Conservation (phyloP, 2,113 vertebrate species). For the Marmota flaviventris region DNA sequence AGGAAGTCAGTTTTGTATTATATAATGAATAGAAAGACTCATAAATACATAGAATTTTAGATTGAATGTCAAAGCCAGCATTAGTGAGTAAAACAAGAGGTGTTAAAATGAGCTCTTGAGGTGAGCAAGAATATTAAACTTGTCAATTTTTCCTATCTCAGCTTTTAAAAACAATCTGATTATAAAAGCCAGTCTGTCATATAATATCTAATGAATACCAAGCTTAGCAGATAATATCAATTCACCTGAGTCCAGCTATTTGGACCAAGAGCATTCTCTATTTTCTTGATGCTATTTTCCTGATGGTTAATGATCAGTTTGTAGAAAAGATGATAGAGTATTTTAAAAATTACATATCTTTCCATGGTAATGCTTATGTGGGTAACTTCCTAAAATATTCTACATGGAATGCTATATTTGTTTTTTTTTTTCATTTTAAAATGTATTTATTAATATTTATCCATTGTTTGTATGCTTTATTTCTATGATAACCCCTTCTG, state of each 20-base stretch:
- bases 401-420: constrained; percentile 34
- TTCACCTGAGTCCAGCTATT: background rate
- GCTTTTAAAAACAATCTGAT: constrained; percentile 55
- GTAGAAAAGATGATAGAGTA: background rate
- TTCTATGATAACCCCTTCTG: background rate
- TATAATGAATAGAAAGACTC: constrained; percentile 56
- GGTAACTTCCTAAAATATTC: constrained; percentile 34
- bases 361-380: background rate
- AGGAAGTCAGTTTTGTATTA: constrained; percentile 49
- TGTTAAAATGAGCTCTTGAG: constrained; percentile 70
- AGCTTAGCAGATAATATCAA: constrained; percentile 11
- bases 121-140: constrained; percentile 51
- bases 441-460: constrained; percentile 53
- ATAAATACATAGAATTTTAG: constrained; percentile 59
- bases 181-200: constrained; percentile 61
- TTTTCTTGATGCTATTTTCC: constrained; percentile 48
- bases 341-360: background rate
- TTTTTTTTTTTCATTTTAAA: constrained; percentile 57
- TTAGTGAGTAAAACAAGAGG: constrained; percentile 74
- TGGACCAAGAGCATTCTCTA: constrained; percentile 29
- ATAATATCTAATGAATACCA: constrained; percentile 51
- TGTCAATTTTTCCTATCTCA: constrained; percentile 67
- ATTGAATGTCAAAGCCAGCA: constrained; percentile 54
- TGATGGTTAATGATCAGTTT: background rate
- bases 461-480: constrained; percentile 70